A percentile compares a stretch with the other conserved stretches of the same genome.
Conservation (phyloP, 1,140 invertebrate genomes). For the Drosophila takahashii region DNA sequence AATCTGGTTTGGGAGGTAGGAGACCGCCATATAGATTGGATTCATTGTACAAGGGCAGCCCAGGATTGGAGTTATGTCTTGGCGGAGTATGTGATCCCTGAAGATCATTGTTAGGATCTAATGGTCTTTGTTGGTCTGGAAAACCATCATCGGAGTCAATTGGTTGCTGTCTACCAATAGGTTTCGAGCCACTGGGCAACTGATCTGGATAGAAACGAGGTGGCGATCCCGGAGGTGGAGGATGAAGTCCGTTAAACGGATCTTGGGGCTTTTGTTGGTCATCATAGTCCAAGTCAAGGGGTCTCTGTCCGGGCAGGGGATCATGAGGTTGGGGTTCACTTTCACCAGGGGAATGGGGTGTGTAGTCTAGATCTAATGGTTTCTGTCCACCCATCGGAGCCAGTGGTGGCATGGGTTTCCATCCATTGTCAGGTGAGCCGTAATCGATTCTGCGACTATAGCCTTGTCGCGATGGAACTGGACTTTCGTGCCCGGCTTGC, state of each 20-base stretch:
- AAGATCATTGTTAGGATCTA: background rate
- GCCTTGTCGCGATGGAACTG: constrained; percentile 41
- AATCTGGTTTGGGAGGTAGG: constrained; percentile 28
- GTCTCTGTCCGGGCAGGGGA: constrained; percentile 17
- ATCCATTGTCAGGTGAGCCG: constrained; percentile 23
- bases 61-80: background rate
- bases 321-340: background rate
- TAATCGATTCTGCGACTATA: constrained; percentile 52
- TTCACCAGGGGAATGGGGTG: constrained; percentile 15
- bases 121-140: constrained; percentile 1
- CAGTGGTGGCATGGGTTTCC: constrained; percentile 34
- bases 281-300: constrained; percentile 31
- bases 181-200: constrained; percentile 17
- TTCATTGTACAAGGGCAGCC: constrained; percentile 24
- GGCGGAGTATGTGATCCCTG: background rate
- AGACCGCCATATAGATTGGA: constrained; percentile 64
- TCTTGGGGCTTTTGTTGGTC: constrained; percentile 11
- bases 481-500: constrained; percentile 1
- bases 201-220: constrained; percentile 30
- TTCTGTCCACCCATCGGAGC: constrained; percentile 43
- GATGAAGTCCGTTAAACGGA: background rate
- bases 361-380: constrained; percentile 48
- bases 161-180: constrained; percentile 20
- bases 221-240: constrained; percentile 3
- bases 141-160: background rate